Evolutionary conservation across 2,797 vertebrate species (phyloP), one percentile per base, ranked within the genome.

Genomic region (Nannoperca obscura): DNA sequence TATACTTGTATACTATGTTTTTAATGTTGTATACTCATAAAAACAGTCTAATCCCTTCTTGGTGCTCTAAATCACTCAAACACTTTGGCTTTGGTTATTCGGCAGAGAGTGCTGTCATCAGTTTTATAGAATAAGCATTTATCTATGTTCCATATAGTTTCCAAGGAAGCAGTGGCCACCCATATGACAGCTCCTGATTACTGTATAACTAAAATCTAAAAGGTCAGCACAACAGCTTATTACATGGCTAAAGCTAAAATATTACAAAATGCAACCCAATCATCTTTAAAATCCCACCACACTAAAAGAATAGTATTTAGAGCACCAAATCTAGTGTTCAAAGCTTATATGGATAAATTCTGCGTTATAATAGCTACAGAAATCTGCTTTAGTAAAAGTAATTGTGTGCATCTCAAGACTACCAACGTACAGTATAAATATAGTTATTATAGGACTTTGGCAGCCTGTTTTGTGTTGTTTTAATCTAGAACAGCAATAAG

Each of bases 221-320:
- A 58, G 17, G 24, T 78, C 30, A 63, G 32, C 64, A 70, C 30
- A 53, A 36, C 1, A 68, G 36, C n/a, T 61, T 42, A 50, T 17
- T 36, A n/a, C 62, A 59, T 14, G 30, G 50, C 52, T 74, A 30
- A 72, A 80, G 50, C 52, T 30, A 57, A 50, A 69, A 61, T 46
- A 27, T 46, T 40, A 52, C 17, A 36, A 70, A 66, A 68, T 22
- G 22, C 61, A 63, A 76, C 44, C 24, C 15, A 55, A 38, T 47
- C 15, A 66, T 34, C 1, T 71, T 50, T 14, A 68, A 8, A 71
- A 66, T 24, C n/a, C 54, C 46, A 58, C 20, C 32, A 49, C 44
- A 47, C 10, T 20, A 22, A 75, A 42, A 75, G 6, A 32, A 32
- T 6, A 59, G n/a, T 30, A 42, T 10, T 30, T 19, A 57, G 5